Percentiles rank a stretch among this genome's conserved stretches.
Conservation (phyloP, 2,888 invertebrate genomes). For the Temnothorax rugatulus region DNA sequence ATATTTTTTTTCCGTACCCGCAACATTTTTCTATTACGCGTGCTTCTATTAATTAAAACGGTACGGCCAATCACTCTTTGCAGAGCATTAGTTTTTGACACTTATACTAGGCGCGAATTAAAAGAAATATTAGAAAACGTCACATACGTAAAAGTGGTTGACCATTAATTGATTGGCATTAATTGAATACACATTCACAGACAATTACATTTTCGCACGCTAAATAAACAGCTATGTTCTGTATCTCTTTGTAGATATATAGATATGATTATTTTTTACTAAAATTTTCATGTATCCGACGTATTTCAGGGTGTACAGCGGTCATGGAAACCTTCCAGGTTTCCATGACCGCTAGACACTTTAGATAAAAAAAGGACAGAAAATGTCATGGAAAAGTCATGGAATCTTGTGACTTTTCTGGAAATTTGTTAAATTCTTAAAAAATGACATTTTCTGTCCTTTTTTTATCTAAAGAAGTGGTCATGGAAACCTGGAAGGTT, state of each 20-base stretch:
- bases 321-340: no score
- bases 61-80: not conserved
- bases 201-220: slow-evolving; percentile 29
- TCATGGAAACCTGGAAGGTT: no score
- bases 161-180: no score
- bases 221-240: slow-evolving; percentile 29
- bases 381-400: no score
- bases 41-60: not conserved
- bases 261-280: slow-evolving; percentile 41
- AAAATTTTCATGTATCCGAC: slow-evolving; percentile 54
- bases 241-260: slow-evolving; percentile 29
- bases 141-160: not conserved
- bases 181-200: slow-evolving; percentile 38
- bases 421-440: no score
- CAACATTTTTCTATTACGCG: not conserved
- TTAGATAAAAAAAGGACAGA: no score
- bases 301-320: no score
- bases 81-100: slow-evolving; percentile 8
- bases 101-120: not conserved
- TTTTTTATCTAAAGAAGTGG: no score
- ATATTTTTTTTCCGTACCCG: not conserved
- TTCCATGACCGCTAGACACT: no score
- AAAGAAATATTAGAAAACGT: no score
- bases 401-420: no score
- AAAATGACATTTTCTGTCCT: no score